A percentile compares a stretch with the other conserved stretches of the same genome.
These are phyloP conservation scores for Drosophila fungiperda DNA, from an alignment of 2,888 invertebrate species.

Conservation along the genomic window DNA sequence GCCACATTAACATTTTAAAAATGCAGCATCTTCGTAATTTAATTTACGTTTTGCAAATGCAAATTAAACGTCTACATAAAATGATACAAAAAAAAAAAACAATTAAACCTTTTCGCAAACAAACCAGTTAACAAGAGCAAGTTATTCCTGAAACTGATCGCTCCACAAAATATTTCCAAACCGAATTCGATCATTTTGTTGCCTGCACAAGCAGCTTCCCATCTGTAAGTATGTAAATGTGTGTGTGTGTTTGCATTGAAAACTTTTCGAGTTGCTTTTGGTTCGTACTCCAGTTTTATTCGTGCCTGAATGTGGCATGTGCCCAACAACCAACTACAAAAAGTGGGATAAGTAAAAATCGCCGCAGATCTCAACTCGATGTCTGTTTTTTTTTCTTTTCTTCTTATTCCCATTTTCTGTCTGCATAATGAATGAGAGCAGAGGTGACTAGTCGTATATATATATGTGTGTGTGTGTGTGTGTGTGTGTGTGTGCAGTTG, in stretches of 20 bases:
- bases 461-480: neutral
- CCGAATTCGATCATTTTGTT: constrained; percentile 28
- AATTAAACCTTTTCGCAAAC: constrained; percentile 10
- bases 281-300: constrained; percentile 46
- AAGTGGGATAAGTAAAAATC: constrained; percentile 37
- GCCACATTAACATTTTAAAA: neutral
- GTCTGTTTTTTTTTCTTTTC: constrained; percentile 14
- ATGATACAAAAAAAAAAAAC: constrained; percentile 1
- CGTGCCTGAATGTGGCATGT: constrained; percentile 40
- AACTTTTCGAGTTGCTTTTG: constrained; percentile 27
- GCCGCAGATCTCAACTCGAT: constrained; percentile 18
- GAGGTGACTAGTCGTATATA: constrained; percentile 26
- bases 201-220: constrained; percentile 49
- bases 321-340: constrained; percentile 35
- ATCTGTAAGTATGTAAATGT: constrained; percentile 2
- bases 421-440: constrained; percentile 58
- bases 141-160: constrained; percentile 26
- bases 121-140: constrained; percentile 47
- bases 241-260: constrained; percentile 33
- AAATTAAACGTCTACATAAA: neutral
- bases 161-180: neutral
- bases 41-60: neutral
- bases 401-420: constrained; percentile 6
- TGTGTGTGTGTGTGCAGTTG: constrained; percentile 10
- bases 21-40: neutral